Conservation (phyloP, 2,888 invertebrate genomes). For the Cephonodes hylas region DNA sequence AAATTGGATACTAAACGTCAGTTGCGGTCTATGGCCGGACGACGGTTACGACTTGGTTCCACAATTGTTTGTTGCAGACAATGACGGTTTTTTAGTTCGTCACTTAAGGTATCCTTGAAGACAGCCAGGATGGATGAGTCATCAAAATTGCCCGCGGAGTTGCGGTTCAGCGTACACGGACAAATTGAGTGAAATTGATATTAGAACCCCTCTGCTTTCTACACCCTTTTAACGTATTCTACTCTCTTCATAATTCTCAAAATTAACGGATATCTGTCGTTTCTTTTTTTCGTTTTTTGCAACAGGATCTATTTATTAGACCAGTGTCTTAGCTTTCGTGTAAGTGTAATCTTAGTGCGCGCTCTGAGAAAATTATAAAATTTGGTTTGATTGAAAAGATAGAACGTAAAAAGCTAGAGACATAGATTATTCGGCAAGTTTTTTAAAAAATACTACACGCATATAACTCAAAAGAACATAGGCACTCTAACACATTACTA, state of each 20-base stretch:
- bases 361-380: no score
- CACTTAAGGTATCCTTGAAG: slow-evolving; percentile 65
- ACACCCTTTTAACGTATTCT: neutral
- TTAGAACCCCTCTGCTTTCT: neutral
- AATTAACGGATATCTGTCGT: no score
- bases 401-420: no score
- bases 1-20: slow-evolving; percentile 30
- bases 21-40: slow-evolving; percentile 18
- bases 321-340: no score
- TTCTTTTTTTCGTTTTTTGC: no score
- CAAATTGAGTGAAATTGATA: neutral
- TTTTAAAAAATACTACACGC: no score
- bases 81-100: slow-evolving; percentile 59
- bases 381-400: no score
- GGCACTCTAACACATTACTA: no score
- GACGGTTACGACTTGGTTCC: slow-evolving; percentile 36
- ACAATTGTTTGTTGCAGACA: slow-evolving; percentile 52
- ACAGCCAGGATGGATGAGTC: slow-evolving; percentile 66
- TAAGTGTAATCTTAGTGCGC: no score
- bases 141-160: slow-evolving; percentile 58
- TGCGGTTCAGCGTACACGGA: slow-evolving; percentile 50
- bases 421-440: no score
- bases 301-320: no score
- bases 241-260: neutral
- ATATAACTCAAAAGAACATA: no score